Base-by-base conservation (phyloP, 2,888 invertebrate species). In the Stenchaetothrips biformis region DNA sequence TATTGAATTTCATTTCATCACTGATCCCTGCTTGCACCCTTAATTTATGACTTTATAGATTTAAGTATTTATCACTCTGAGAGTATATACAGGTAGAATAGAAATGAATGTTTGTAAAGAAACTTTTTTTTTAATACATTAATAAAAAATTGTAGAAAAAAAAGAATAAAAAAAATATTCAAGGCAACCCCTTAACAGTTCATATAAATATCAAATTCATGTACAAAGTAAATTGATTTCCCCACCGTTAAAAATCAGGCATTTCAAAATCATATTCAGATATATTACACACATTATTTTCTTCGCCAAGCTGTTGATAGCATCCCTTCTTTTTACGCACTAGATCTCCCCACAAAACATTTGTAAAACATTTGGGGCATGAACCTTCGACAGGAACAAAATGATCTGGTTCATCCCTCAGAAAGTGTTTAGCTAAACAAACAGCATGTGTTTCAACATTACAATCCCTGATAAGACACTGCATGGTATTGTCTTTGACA, bases 341-440 rank as follows among this genome's bases (percentile, higher is more conserved):
- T 80, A 96, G 86, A 85, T 95, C 94, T 9, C 95, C 94, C 97
- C 97, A 97, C 79, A 94, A 89, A 37, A 94, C 85, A 8, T 87
- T 87, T 0, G 86, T 87, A 9, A 89, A 86, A 86, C 97, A 97
- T 62, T 89, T 87, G 0, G 96, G 95, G 86, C 97, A 97, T n/a
- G 85, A 85, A 0, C 96, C 96, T 82, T 91, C 91, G 53, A 97
- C 87, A 0, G 97, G 97, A 37, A 97, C 87, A 85, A 94, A 92
- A 84, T 93, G 92, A 2, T 90, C 91, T 0, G 84, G 84, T n/a
- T 88, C 86, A n/a, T 88, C 86, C 47, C 86, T 84, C 74, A 92
- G 86, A 86, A 95, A 93, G 81, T 87, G 83, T 82, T 91, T 89
- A 0, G 95, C 93, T 83, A 96, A 87, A 85, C 97, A 97, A 80